Conservation (phyloP, 1,140 invertebrate species). For the Oncopodura yosiiana region DNA sequence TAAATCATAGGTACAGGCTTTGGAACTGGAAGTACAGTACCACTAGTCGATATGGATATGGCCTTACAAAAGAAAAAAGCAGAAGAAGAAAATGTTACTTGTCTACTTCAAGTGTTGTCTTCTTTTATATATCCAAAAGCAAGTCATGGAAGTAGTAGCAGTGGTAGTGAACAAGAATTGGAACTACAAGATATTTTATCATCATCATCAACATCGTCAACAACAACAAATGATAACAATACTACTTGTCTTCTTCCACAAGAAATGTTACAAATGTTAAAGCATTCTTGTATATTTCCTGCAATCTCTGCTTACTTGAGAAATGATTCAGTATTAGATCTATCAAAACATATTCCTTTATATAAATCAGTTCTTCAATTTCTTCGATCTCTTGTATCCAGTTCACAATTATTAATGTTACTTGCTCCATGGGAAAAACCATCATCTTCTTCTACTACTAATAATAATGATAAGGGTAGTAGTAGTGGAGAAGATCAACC, state of each 20-base stretch:
- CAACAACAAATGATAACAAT: slow-evolving; percentile 13
- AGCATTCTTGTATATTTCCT: slow-evolving; percentile 71
- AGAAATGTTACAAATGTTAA: slow-evolving; percentile 62
- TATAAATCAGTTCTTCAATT: slow-evolving; percentile 74
- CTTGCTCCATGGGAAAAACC: slow-evolving; percentile 49
- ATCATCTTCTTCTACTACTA: slow-evolving; percentile 2
- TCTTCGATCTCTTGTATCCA: slow-evolving; percentile 65
- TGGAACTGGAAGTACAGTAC: slow-evolving; percentile 86
- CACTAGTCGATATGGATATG: slow-evolving; percentile 92
- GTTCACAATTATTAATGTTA: slow-evolving; percentile 54
- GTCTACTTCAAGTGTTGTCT: slow-evolving; percentile 64
- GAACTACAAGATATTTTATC: not conserved
- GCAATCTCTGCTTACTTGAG: slow-evolving; percentile 82
- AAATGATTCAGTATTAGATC: slow-evolving; percentile 90
- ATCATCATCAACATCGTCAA: slow-evolving; percentile 27
- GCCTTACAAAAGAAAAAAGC: slow-evolving; percentile 74
- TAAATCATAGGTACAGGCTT: slow-evolving; percentile 89
- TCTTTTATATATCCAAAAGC: slow-evolving; percentile 74
- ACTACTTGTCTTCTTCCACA: slow-evolving; percentile 45
- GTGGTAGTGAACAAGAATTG: slow-evolving; percentile 4
- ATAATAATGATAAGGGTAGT: slow-evolving; percentile 30
- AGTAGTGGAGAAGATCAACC: slow-evolving; percentile 42
- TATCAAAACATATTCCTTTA: slow-evolving; percentile 85
- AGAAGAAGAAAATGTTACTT: slow-evolving; percentile 88
- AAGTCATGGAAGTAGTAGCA: slow-evolving; percentile 32